Percentiles rank a stretch among this genome's conserved stretches.
These are phyloP conservation scores for Pangasius macronema DNA, from an alignment of 2,797 vertebrate species.

Conservation along the genomic window DNA sequence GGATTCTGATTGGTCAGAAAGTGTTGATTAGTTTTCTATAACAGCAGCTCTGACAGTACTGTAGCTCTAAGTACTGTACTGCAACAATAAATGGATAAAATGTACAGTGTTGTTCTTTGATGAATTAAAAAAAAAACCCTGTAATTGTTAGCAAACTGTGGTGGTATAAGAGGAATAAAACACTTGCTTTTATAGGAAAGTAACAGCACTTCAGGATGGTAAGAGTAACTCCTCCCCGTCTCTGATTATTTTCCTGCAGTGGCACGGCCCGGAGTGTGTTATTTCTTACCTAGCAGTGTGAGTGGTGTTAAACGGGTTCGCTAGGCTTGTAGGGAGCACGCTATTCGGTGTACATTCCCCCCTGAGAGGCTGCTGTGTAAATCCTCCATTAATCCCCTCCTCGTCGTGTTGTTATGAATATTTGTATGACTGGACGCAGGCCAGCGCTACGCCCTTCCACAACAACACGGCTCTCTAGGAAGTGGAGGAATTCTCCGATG, in stretches of 20 bases:
- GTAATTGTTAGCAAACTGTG: not conserved
- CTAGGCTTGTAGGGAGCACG: not conserved
- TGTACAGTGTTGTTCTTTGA: not conserved
- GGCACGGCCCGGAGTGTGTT: not conserved
- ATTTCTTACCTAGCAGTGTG: not conserved
- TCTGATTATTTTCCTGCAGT: not conserved
- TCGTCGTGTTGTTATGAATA: slow-evolving; percentile 20
- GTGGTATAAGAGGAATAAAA: not conserved
- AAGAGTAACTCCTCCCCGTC: not conserved
- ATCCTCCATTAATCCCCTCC: slow-evolving; percentile 1
- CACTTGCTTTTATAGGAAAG: not conserved
- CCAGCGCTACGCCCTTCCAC: slow-evolving; percentile 33
- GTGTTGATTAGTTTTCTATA: not conserved
- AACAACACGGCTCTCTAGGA: slow-evolving; percentile 35
- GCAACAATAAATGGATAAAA: not conserved
- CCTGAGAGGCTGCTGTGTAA: slow-evolving; percentile 12
- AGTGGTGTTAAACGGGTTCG: not conserved
- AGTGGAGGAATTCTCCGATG: slow-evolving; percentile 24
- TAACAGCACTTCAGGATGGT: not conserved
- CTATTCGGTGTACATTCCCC: not conserved
- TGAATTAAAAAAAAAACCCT: not conserved
- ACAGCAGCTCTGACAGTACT: not conserved
- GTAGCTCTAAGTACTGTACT: not conserved
- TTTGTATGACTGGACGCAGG: slow-evolving; percentile 25
- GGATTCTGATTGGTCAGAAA: not conserved